Base-by-base conservation (phyloP, 2,888 invertebrate genomes). In the Pachydiplax longipennis region DNA sequence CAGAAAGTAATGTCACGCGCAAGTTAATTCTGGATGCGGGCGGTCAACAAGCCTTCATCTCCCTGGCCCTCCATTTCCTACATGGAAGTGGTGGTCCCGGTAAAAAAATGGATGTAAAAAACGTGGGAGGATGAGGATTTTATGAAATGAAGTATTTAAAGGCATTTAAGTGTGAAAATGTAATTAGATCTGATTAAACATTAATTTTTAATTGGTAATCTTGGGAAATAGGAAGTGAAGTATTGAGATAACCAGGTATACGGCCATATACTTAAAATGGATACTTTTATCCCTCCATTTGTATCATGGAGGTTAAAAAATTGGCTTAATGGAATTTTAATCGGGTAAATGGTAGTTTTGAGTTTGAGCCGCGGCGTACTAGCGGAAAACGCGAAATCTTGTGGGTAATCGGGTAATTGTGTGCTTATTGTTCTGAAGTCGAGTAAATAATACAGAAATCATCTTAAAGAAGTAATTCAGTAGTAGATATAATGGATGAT, bases 291-390 rank as follows among this genome's bases (percentile, higher is more conserved):
- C 61, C 61, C 61, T 61, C 87, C 87, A 87, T 87, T 87, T 61
- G 87, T 87, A 87, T 87, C 87, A 87, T 87, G 87, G 87, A 87
- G 87, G 87, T 87, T 87, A 87, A 87, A 87, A 87, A 87, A 87
- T 87, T 87, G 87, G 87, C 87, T 87, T 61, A 87, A 87, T 87
- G 87, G 87, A 87, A 87, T 61, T 87, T 61, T 87, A 87, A 87
- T 87, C 87, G 61, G 25, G 18, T 37, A n/a, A 31, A 61, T 61
- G 61, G 37, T 61, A 61, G 61, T 87, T 31, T 25, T 13, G 31
- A 73, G 31, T 25, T 73, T 25, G 12, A 73, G 31, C 13, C 73
- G 31, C 31, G 22, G n/a, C 73, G 73, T 73, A 18, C 2, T 73
- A 73, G 25, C 73, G 31, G 25, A 22, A 25, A 53, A 18, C 53